Evolutionary conservation across 2,797 vertebrate genomes (phyloP), one percentile per base, ranked within the genome.

Genomic region (Aphelocoma californica): DNA sequence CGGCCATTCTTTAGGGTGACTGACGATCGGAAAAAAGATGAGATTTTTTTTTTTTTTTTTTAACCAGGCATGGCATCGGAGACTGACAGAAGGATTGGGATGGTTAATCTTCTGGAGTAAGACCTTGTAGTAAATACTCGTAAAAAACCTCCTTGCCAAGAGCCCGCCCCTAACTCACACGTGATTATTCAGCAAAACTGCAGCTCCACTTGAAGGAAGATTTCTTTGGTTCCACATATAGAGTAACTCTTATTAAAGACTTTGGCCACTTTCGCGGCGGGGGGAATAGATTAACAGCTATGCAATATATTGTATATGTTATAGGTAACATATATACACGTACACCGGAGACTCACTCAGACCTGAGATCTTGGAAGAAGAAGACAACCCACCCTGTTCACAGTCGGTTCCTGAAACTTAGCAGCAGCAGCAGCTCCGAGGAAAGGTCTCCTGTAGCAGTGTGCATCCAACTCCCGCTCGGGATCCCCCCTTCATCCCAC

Each of bases 51-150:
- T 94, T 34, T 34, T 92, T 94, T 92, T 94, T 93, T 97, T 96
- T 97, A 98, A 89, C 97, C 97, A 94, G 98, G 98, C 97, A 97
- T 97, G 98, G 97, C 98, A 98, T 98, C 97, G 97, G 97, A 97
- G 97, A 96, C 97, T 98, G 98, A 98, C 98, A 98, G 98, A 98
- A 98, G 97, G 97, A 97, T 97, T 96, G 97, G 97, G 98, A 98
- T 98, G 98, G 97, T 98, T 98, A 98, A 98, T 98, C 97, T 97
- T 97, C 97, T 98, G 97, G 98, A 98, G 98, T 98, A 98, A 98
- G 97, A 97, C 97, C 97, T 98, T 97, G 98, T 98, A 98, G 98
- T 98, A 98, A 98, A 98, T 98, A 98, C 97, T 98, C 97, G 98
- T 98, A 98, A 98, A 95, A 95, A 97, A 97, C 95, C 96, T 93